Conservation (phyloP, 2,888 invertebrate species). For the Galerucella calmariensis region DNA sequence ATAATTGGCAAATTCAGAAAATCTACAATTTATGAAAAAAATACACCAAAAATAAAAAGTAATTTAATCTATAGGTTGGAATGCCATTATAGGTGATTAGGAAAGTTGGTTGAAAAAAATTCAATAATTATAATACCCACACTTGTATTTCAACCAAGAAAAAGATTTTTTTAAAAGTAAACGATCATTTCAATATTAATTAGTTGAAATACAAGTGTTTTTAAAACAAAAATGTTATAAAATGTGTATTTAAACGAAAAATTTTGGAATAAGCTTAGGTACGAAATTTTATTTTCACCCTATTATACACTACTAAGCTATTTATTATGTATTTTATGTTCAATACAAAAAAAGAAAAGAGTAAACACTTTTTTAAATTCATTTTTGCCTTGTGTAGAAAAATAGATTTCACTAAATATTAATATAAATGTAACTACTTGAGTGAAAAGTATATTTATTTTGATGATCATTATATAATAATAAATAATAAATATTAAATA, state of each 20-base stretch:
- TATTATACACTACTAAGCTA: neutral
- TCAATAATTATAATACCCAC: conserved; percentile 31
- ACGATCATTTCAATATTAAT: neutral
- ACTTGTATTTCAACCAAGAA: conserved; percentile 20
- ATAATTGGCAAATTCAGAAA: conserved; percentile 50
- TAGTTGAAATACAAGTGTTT: conserved; percentile 21
- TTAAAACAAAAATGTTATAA: conserved; percentile 36
- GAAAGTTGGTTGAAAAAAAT: conserved; percentile 41
- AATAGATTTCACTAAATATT: neutral
- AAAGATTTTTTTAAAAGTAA: conserved; percentile 20
- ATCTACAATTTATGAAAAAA: conserved; percentile 49
- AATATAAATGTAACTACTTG: neutral
- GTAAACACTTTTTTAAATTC: conserved; percentile 1
- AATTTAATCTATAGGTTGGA: conserved; percentile 43
- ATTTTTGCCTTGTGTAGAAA: neutral
- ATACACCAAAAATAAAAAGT: conserved; percentile 48
- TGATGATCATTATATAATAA: too few relatives aligned
- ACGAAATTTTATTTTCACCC: conserved; percentile 13
- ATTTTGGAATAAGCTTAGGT: conserved; percentile 13
- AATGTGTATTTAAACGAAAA: conserved; percentile 27
- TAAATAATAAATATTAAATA: too few relatives aligned
- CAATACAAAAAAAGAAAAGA: conserved; percentile 27
- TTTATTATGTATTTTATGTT: conserved; percentile 18
- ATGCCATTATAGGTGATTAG: conserved; percentile 36
- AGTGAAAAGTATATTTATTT: neutral